Base-by-base conservation (phyloP, 2,888 invertebrate species). In the Patella pellucida region DNA sequence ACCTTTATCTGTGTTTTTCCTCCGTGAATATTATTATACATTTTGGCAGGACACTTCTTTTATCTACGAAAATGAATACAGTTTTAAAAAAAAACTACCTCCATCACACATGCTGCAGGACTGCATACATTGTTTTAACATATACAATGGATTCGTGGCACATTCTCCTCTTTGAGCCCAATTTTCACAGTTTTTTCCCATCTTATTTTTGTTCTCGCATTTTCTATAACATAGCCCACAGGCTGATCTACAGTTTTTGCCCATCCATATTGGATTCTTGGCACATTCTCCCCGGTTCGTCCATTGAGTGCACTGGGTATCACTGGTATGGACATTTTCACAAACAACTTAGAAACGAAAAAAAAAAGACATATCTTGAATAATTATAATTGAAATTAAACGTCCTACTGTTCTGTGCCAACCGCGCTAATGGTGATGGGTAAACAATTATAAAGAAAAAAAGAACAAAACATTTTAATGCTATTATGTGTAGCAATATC, bases 161-260 rank as follows among this genome's bases (percentile, higher is more conserved):
- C 86, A 86, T 73, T 86, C 86, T 27, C 83, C 84, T 1, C 67
- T 54, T 7, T 62, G 67, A 15, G 85, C 82, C 86, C 85, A 85
- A 41, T 74, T 70, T 41, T 80, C 72, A 78, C 86, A 86, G 67
- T 84, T 78, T 5, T 56, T 68, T 41, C 41, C 50, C 73, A 67
- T 31, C 68, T 78, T 68, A 76, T 78, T 78, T 72, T 14, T 77
- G 75, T 85, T 81, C 7, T 74, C 52, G 52, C 85, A 85, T 41
- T 79, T 69, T 31, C 76, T 72, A 9, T 80, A 70, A 75, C 86
- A 86, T 23, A 78, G 67, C 9, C 76, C 73, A 76, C 86, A 86
- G 2, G 84, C 79, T n/a, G 74, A 62, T 67, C 81, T 81, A 72
- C 86, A 86, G 56, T 84, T 76, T 14, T 75, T 76, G 11, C 82